These are phyloP conservation scores for Lycaon pictus DNA, from an alignment of 2,113 vertebrate species.

Conservation along the genomic window DNA sequence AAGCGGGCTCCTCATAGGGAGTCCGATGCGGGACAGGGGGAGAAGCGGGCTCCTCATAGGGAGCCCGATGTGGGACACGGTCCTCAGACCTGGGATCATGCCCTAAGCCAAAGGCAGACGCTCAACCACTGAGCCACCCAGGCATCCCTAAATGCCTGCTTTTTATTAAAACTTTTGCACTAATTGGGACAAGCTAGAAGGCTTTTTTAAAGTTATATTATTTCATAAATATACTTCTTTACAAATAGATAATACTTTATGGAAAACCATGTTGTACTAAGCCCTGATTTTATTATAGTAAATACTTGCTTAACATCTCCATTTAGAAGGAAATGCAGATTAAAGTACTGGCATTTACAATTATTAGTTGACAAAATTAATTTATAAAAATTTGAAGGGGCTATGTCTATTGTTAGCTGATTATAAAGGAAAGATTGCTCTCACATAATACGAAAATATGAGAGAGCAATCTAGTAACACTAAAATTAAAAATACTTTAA, in stretches of 20 bases:
- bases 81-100: too few species aligned
- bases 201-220: conserved; percentile 48
- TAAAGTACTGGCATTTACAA: not conserved
- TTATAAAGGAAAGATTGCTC: conserved; percentile 5
- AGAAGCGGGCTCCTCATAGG: too few species aligned
- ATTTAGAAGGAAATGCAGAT: not conserved
- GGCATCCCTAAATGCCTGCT: conserved; percentile 74
- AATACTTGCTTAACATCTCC: not conserved
- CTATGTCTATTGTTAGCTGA: not conserved
- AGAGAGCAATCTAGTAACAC: not conserved
- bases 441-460: not conserved
- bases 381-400: not conserved
- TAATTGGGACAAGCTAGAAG: conserved; percentile 74
- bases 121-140: too few species aligned
- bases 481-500: not conserved
- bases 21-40: too few species aligned
- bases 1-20: too few species aligned
- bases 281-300: not conserved
- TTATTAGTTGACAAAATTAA: conserved; percentile 29
- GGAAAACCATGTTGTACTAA: conserved; percentile 26
- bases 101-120: too few species aligned
- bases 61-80: too few species aligned
- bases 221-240: conserved; percentile 28
- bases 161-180: conserved; percentile 88
- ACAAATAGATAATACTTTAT: not conserved